A percentile compares a stretch with the other conserved stretches of the same genome.
phyloP scores from a whole-genome alignment of 2,113 vertebrate species.

The Microtus pennsylvanicus region DNA sequence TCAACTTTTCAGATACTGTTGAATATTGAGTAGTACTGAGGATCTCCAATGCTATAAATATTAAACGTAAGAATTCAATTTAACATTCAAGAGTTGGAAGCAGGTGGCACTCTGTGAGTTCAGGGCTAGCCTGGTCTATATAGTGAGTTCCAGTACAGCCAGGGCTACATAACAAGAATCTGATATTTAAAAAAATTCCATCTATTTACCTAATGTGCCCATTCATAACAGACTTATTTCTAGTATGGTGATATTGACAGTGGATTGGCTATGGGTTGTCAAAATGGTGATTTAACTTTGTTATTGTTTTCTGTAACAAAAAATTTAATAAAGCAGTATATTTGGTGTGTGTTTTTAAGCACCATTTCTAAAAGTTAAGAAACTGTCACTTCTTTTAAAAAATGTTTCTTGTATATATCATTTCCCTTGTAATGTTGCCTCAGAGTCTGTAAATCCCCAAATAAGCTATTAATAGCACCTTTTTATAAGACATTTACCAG shows the following conservation, averaged over 20 bases:
- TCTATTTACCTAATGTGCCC: neutral
- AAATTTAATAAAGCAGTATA: neutral
- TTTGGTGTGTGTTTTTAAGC: neutral
- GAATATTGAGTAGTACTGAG: neutral
- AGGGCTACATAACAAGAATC: neutral
- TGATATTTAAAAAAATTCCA: neutral
- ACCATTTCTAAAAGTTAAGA: neutral
- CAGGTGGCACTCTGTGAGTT: neutral
- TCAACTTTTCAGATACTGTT: neutral
- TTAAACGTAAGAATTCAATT: conserved; percentile 3
- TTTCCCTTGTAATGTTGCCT: conserved; percentile 13
- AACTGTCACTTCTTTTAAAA: neutral
- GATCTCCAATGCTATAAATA: conserved; percentile 29
- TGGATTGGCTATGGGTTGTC: neutral
- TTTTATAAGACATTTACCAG: conserved; percentile 37
- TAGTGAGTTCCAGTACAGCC: neutral
- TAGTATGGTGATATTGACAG: neutral
- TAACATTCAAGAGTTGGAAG: no score
- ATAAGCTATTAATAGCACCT: neutral
- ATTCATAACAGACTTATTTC: conserved; percentile 45
- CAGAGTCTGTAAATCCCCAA: conserved; percentile 6
- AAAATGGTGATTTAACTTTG: conserved; percentile 20
- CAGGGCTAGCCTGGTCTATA: neutral
- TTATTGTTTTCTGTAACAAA: conserved; percentile 16
- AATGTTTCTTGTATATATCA: neutral